Base-by-base conservation (phyloP, 2,888 invertebrate species). In the Automeris io region DNA sequence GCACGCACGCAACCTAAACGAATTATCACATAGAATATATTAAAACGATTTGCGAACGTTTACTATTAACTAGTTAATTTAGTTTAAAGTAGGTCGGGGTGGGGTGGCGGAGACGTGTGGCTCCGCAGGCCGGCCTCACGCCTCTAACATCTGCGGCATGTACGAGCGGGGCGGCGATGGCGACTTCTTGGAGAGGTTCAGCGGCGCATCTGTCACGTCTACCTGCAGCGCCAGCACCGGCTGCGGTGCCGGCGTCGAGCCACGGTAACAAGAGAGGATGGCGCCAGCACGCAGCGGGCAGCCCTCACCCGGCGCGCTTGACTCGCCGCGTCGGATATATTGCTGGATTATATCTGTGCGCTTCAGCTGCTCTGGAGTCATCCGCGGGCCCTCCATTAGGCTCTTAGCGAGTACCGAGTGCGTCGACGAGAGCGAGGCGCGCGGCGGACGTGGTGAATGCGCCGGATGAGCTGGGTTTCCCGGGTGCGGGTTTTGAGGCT, bases 321-420 rank as follows among this genome's bases (percentile, higher is more conserved):
- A 75, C 56, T 93, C 92, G 2, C 91, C 91, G 43, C 95, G 90
- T 91, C 96, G 95, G 74, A 97, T 95, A 78, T 95, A 95, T 72
- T 93, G 95, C 80, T 96, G 96, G 69, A 97, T 95, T 64, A 96
- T 93, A 77, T 97, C 96, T 22, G 95, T 95, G 63, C 95, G 92
- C 76, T 96, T 95, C 80, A 95, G 90, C 85, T 96, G 95, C 78
- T 96, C 96, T 36, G 95, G 94, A 29, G 95, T 96, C 95, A 96
- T 95, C 56, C 95, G 90, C 5, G 96, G 96, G n/a, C 95, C 95
- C 67, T 95, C 96, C 93, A 95, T 95, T 48, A 97, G 81, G 42
- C 95, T 94, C 70, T 94, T 94, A 52, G 96, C 96, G 49, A 97
- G 85, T 58, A 95, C 96, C 24, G 95, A 95, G 83, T 95, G 95